These are phyloP conservation scores for Ptyas mucosa DNA, from an alignment of 2,113 vertebrate genomes.

Conservation along the genomic window DNA sequence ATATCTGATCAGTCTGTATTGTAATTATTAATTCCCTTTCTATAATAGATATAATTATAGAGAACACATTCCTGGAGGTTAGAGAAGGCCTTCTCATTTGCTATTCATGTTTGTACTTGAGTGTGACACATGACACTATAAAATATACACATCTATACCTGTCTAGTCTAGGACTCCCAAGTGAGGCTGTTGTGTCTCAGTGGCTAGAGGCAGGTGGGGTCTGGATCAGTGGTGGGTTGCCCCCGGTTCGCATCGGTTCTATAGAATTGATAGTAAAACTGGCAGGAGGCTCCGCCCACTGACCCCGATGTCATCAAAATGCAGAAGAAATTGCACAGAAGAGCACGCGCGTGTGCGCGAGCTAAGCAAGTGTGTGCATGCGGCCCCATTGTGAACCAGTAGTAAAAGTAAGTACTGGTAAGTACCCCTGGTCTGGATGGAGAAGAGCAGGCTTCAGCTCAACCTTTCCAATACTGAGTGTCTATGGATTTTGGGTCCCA, in stretches of 20 bases:
- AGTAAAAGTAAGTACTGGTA: too few relatives aligned
- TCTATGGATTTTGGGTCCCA: neutral
- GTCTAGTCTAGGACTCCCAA: neutral
- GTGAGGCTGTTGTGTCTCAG: neutral
- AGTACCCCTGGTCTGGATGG: neutral
- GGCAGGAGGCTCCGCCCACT: too few relatives aligned
- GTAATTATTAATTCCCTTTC: constrained; percentile 25
- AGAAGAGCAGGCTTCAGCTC: neutral
- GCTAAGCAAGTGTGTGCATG: too few relatives aligned
- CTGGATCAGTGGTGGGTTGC: neutral
- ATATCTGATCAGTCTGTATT: constrained; percentile 52
- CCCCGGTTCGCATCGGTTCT: too few relatives aligned
- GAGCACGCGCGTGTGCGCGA: too few relatives aligned
- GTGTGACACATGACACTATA: neutral
- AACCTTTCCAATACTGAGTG: neutral
- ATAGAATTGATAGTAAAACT: too few relatives aligned
- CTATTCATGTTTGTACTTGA: neutral
- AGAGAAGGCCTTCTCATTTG: neutral
- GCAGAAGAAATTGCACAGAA: too few relatives aligned
- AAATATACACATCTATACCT: neutral
- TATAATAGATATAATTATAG: constrained; percentile 19
- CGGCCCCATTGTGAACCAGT: too few relatives aligned
- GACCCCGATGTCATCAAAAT: too few relatives aligned
- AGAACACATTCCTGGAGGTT: neutral
- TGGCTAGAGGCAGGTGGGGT: neutral